phyloP scores from a whole-genome alignment of 2,888 invertebrate genomes.

The Clitarchus hookeri region DNA sequence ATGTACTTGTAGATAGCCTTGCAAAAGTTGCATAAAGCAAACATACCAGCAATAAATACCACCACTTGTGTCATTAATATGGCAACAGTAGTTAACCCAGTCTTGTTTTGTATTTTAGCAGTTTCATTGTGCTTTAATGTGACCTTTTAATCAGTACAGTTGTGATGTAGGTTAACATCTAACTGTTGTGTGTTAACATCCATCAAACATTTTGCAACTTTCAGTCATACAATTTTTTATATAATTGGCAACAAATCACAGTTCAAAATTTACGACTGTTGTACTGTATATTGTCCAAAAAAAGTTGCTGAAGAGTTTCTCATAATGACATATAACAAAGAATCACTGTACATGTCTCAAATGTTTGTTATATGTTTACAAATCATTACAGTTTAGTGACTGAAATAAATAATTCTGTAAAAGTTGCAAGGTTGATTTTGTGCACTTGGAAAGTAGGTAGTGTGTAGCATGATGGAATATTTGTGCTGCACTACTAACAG shows the following conservation, averaged over 20 bases:
- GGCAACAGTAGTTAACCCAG: not conserved
- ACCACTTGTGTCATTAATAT: not conserved
- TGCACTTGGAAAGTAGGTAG: too few relatives aligned
- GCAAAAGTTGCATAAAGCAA: not conserved
- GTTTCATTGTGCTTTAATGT: not conserved
- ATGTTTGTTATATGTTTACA: too few relatives aligned
- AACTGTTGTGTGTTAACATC: not conserved
- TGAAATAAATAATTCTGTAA: too few relatives aligned
- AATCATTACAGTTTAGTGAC: too few relatives aligned
- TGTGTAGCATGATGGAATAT: too few relatives aligned
- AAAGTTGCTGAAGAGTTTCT: too few relatives aligned
- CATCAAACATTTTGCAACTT: too few relatives aligned
- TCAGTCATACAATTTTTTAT: not conserved
- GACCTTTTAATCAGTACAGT: not conserved
- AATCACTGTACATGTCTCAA: too few relatives aligned
- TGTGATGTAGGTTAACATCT: conserved; percentile 3
- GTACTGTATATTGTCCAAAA: too few relatives aligned
- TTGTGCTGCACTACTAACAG: too few relatives aligned
- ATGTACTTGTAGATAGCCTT: not conserved
- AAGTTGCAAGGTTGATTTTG: too few relatives aligned
- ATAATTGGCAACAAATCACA: not conserved
- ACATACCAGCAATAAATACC: not conserved
- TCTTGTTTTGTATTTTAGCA: not conserved
- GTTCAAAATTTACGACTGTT: not conserved
- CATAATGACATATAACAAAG: too few relatives aligned